phyloP scores from a whole-genome alignment of 2,888 invertebrate species.

The Pocota personata region DNA sequence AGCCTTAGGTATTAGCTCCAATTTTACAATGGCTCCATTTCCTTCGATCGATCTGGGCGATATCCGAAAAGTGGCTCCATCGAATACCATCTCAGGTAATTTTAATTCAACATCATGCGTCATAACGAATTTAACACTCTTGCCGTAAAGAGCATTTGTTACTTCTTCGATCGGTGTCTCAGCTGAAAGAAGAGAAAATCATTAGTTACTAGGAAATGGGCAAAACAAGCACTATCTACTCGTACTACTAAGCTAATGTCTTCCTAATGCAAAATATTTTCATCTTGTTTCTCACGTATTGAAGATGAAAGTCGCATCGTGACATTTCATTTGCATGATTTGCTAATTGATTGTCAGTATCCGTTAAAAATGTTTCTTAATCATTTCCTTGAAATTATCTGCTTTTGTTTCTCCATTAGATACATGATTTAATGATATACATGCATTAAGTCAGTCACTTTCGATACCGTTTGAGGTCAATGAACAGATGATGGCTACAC shows the following conservation, averaged over 20 bases:
- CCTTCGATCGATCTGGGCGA: slow-evolving; percentile 89
- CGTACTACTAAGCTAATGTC: neutral
- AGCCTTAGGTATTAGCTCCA: slow-evolving; percentile 87
- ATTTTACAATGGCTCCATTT: slow-evolving; percentile 89
- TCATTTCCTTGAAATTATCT: neutral
- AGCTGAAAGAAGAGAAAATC: slow-evolving; percentile 76
- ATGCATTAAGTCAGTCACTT: neutral
- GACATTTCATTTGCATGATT: neutral
- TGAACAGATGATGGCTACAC: neutral
- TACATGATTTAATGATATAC: neutral
- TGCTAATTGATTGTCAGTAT: neutral
- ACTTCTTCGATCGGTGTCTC: slow-evolving; percentile 90
- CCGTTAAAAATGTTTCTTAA: neutral
- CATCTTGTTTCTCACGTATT: neutral
- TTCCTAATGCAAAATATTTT: neutral
- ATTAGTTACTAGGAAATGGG: neutral
- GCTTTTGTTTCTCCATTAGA: neutral
- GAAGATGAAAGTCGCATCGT: neutral
- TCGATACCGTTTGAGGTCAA: neutral
- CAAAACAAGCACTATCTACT: neutral
- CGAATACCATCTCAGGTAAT: slow-evolving; percentile 89
- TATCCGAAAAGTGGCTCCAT: slow-evolving; percentile 88
- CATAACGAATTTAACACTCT: slow-evolving; percentile 89
- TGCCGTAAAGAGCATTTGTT: slow-evolving; percentile 88
- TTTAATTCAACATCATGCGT: slow-evolving; percentile 90